Base-by-base conservation (phyloP, 2,113 vertebrate genomes). In the Gymnorhina tibicen region DNA sequence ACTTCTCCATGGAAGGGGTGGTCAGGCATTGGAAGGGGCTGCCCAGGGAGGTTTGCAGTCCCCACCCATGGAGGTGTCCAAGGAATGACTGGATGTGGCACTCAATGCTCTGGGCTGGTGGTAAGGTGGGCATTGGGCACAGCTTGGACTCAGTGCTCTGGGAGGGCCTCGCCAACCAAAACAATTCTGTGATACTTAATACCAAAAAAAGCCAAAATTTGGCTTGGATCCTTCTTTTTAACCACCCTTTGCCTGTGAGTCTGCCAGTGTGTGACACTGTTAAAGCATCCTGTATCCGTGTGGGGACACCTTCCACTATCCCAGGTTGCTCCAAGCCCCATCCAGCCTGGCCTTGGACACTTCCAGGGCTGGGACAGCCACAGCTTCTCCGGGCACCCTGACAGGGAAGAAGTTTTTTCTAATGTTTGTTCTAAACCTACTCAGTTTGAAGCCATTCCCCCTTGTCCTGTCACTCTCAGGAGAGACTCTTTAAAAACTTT, bases 91-190 rank as follows among this genome's bases (percentile, higher is more conserved):
- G 52, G 52, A 10, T 0, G 26, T 77, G 63, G 33, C 41, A 32
- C 47, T 46, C 46, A 46, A 46, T 18, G 84, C 44, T 59, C 32
- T 68, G 37, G 44, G 32, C 47, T 87, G 56, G 55, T 30, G 47
- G 62, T 18, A 47, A 9, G 28, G 16, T 21, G 56, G 49, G 85
- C 2, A 44, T 37, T 1, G 1, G 42, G 27, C 49, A 49, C 67
- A 56, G 67, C 17, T 22, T 4, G 67, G 35, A 19, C 42, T 42
- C 0, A 0, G 3, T 58, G 44, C 4, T 32, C 42, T 50, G 33
- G 10, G 39, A 64, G 26, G 59, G 15, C 18, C 66, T 73, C 73
- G 32, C 15, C 11, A 35, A 14, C 20, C 27, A 58, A 13, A 74
- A 23, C 23, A 27, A 44, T 73, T 66, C 42, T 58, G 27, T 66